Evolutionary conservation across 1,140 invertebrate genomes (phyloP), one percentile per base, ranked within the genome.

Genomic region (Parapsyche elsis): DNA sequence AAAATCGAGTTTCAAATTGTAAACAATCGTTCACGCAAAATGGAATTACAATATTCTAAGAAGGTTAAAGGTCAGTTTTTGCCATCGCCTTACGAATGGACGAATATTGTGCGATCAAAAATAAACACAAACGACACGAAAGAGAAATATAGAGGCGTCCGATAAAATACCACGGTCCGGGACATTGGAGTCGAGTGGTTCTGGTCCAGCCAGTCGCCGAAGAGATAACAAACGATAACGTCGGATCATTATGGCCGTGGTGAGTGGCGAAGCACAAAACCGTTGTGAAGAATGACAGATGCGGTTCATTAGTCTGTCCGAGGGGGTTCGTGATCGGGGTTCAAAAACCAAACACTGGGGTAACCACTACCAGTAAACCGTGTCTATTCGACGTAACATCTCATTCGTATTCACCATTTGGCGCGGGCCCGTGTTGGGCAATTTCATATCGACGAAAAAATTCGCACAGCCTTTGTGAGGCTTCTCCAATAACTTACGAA

Each of bases 281-380:
- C 21, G 23, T 45, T 21, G 16, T 30, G 23, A n/a, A 59, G 49
- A 76, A 76, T 76, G 73, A 76, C 73, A 76, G 73, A 76, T 76
- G 73, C 53, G 46, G 73, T 76, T 76, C 73, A 76, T 76, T 76
- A 76, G 73, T 76, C 49, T 53, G 73, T 76, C 53, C 0, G 73
- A 23, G 7, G 53, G 24, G 26, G 23, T 26, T 19, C 73, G 73
- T 76, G 46, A 53, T 24, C 24, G 5, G 49, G 12, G 49, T 71
- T 45, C 70, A 44, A 45, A 71, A 71, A 12, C 61, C 61, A 21
- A 12, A 10, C 21, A 16, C 61, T 4, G n/a, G n/a, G n/a, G n/a
- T n/a, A n/a, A n/a, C n/a, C n/a, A n/a, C n/a, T n/a, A n/a, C n/a
- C n/a, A n/a, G n/a, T n/a, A n/a, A n/a, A n/a, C n/a, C n/a, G n/a